Evolutionary conservation across 2,113 vertebrate genomes (phyloP).

Genomic region (Pristiophorus japonicus): DNA sequence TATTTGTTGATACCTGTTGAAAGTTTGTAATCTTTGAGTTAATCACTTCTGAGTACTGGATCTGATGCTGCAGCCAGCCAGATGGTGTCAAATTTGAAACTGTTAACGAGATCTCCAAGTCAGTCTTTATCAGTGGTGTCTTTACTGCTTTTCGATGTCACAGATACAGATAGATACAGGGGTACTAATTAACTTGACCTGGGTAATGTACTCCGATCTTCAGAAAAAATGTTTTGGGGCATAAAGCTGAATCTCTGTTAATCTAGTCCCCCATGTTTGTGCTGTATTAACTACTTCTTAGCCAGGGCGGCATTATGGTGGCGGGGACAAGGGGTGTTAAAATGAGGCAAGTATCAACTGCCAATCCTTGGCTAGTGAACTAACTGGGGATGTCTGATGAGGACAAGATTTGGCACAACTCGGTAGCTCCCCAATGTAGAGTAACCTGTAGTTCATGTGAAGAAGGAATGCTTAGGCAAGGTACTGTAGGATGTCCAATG

Average conservation of each 20-base stretch:
- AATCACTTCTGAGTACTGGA: neutral
- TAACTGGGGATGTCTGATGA: neutral
- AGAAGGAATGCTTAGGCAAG: neutral
- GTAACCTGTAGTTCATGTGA: neutral
- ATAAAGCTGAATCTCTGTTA: neutral
- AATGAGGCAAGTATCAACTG: neutral
- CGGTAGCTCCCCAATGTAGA: neutral
- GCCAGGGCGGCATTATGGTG: neutral
- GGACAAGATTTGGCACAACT: neutral
- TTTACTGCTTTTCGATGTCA: neutral
- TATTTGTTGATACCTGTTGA: neutral
- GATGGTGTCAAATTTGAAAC: neutral
- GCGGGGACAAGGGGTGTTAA: neutral
- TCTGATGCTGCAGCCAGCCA: neutral
- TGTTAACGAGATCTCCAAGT: neutral
- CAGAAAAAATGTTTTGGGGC: neutral
- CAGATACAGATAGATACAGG: too few relatives aligned
- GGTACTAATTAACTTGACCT: neutral
- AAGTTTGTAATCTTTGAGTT: neutral
- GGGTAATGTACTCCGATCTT: neutral
- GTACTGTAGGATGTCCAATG: too few relatives aligned
- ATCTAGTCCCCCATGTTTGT: neutral
- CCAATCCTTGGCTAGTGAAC: neutral
- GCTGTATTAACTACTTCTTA: neutral
- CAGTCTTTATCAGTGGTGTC: neutral